A percentile compares a stretch with the other conserved stretches of the same genome.
These are phyloP conservation scores for Brachymystax lenok DNA, from an alignment of 2,797 vertebrate genomes.

Conservation along the genomic window DNA sequence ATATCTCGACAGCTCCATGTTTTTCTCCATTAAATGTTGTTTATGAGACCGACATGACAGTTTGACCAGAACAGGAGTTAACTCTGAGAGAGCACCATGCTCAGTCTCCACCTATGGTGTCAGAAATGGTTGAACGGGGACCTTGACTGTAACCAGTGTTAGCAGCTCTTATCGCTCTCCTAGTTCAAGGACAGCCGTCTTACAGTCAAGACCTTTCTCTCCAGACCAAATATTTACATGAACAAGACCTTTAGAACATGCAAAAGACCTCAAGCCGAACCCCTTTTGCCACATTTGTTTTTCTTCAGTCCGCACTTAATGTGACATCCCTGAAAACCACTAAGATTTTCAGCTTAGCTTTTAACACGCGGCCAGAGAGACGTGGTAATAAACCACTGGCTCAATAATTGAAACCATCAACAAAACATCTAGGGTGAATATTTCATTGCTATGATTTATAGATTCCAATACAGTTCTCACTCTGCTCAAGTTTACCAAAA, in stretches of 20 bases:
- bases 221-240: constrained; percentile 46
- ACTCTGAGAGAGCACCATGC: not conserved
- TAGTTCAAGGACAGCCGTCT: constrained; percentile 12
- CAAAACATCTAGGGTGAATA: constrained; percentile 13
- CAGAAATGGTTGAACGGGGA: not conserved
- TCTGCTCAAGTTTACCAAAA: not conserved
- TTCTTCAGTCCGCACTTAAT: not conserved
- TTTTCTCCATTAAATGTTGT: not conserved
- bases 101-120: not conserved
- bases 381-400: constrained; percentile 19
- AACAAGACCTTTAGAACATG: constrained; percentile 52
- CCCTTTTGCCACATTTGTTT: constrained; percentile 18
- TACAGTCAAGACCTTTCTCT: constrained; percentile 32
- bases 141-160: not conserved
- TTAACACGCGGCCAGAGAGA: constrained; percentile 21
- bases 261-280: constrained; percentile 44
- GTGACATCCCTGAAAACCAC: constrained; percentile 12
- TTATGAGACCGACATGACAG: not conserved
- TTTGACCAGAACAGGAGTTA: not conserved
- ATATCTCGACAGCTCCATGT: not conserved
- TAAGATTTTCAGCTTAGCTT: constrained; percentile 33
- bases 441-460: constrained; percentile 16
- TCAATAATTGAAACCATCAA: constrained; percentile 17
- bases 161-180: not conserved
- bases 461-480: not conserved